Base-by-base conservation (phyloP, 2,888 invertebrate genomes). In the Aleiodes leptofemur region DNA sequence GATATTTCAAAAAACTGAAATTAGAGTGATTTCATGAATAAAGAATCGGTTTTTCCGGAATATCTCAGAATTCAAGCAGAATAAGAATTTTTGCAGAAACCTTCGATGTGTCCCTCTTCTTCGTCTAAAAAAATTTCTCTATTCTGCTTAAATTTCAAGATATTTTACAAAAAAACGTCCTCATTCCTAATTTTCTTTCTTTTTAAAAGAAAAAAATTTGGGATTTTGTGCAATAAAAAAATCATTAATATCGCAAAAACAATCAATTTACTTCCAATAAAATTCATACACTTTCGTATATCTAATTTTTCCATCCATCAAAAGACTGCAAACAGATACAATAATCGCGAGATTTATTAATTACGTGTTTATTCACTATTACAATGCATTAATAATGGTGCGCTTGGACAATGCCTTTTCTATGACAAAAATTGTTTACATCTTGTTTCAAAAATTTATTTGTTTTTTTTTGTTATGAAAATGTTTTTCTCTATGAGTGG, bases 381-480 rank as follows among this genome's bases (percentile, higher is more conserved):
- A 57, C 55, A 56, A 71, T 71, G 31, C 57, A 59, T 71, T 57
- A 71, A 61, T 43, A 69, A 72, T 61, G 48, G 59, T 71, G 59
- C 59, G 56, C 38, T 64, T 72, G 51, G 59, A 59, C 72, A 34
- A 57, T 34, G 23, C 29, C 48, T 23, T 48, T 64, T 51, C 48
- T 48, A 57, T 64, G 48, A 69, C 31, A 61, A 31, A 59, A 34
- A 50, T 59, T 50, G 13, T 38, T 51, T 55, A 38, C 7, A 34
- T 38, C 38, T 57, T 57, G 13, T 13, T 29, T 31, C 23, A 31
- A 31, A 34, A n/a, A 34, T 59, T 59, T 59, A 31, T 34, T 59
- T 23, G 23, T 14, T 51, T 34, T 14, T n/a, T 14, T 59, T 6
- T n/a, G 14, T 34, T n/a, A 34, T 34, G n/a, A n/a, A 64, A 61